Percentiles rank a stretch among this genome's conserved stretches.
Evolutionary conservation across 2,888 invertebrate genomes (phyloP).

Genomic region (Drosophila dives): DNA sequence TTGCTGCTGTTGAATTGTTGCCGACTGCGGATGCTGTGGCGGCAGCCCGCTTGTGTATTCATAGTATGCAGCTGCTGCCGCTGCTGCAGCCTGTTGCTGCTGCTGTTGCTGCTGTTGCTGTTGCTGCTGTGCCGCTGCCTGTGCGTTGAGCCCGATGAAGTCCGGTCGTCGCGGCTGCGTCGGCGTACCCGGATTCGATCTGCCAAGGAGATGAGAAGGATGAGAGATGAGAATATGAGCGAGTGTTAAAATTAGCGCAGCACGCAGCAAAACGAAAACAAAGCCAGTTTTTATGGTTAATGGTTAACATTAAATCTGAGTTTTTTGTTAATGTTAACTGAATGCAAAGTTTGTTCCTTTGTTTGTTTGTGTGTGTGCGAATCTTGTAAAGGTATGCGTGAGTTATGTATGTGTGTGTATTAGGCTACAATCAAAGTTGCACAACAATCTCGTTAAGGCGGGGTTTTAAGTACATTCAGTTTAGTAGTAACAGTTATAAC

Average conservation of each 20-base stretch:
- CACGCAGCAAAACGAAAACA: not conserved
- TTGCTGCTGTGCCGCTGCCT: slow-evolving; percentile 81
- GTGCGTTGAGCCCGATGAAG: slow-evolving; percentile 90
- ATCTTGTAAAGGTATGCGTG: slow-evolving; percentile 12
- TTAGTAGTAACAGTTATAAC: slow-evolving; percentile 37
- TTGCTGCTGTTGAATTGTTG: slow-evolving; percentile 84
- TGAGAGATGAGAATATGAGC: slow-evolving; percentile 3
- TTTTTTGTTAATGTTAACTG: slow-evolving; percentile 29
- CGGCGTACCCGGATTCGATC: slow-evolving; percentile 96
- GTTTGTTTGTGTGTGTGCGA: slow-evolving; percentile 10
- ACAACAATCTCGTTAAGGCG: slow-evolving; percentile 25
- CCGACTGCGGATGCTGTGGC: slow-evolving; percentile 84
- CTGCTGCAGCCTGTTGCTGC: slow-evolving; percentile 79
- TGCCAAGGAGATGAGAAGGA: slow-evolving; percentile 82
- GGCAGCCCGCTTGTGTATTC: slow-evolving; percentile 84
- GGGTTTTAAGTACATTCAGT: slow-evolving; percentile 3
- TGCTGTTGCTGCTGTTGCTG: slow-evolving; percentile 78
- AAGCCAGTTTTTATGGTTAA: slow-evolving; percentile 26
- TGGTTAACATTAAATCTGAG: slow-evolving; percentile 20
- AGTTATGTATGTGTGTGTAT: slow-evolving; percentile 2
- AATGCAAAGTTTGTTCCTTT: slow-evolving; percentile 11
- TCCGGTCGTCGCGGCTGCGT: slow-evolving; percentile 95
- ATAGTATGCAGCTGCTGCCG: slow-evolving; percentile 84
- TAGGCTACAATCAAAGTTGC: slow-evolving; percentile 13
- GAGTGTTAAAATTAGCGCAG: not conserved